phyloP scores from a whole-genome alignment of 2,797 vertebrate genomes.

The Vipera latastei region DNA sequence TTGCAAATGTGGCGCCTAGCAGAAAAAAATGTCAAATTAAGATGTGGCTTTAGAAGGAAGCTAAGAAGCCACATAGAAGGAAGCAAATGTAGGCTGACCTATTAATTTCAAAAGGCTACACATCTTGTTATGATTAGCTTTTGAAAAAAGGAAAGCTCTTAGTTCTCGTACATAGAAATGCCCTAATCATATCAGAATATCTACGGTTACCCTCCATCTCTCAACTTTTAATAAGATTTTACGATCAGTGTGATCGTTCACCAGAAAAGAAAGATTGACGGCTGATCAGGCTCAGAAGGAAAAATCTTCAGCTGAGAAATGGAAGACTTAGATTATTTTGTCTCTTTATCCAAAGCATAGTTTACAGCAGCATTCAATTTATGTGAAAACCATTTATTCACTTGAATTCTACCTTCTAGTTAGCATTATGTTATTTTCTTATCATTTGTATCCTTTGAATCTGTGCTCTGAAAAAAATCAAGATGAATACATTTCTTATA shows the following conservation, averaged over 20 bases:
- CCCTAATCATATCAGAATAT: background rate
- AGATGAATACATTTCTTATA: background rate
- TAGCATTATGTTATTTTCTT: background rate
- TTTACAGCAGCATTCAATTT: background rate
- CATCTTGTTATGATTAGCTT: background rate
- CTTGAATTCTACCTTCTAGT: background rate
- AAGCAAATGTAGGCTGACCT: background rate
- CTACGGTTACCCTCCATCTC: background rate
- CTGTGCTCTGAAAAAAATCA: background rate
- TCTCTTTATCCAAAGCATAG: background rate
- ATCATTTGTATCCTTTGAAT: background rate
- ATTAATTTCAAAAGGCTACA: background rate
- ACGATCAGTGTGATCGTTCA: background rate
- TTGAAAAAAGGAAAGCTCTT: background rate
- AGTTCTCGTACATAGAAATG: background rate
- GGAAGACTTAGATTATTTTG: background rate
- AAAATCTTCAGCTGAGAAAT: background rate
- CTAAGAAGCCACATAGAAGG: background rate
- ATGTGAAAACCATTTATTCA: background rate
- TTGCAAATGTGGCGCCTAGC: background rate
- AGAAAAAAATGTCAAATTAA: background rate
- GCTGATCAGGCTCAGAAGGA: background rate
- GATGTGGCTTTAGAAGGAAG: background rate
- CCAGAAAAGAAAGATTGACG: background rate
- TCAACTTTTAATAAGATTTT: background rate